A percentile compares a stretch with the other conserved stretches of the same genome.
Evolutionary conservation across 1,140 invertebrate species (phyloP).

Genomic region (Uloborus diversus): DNA sequence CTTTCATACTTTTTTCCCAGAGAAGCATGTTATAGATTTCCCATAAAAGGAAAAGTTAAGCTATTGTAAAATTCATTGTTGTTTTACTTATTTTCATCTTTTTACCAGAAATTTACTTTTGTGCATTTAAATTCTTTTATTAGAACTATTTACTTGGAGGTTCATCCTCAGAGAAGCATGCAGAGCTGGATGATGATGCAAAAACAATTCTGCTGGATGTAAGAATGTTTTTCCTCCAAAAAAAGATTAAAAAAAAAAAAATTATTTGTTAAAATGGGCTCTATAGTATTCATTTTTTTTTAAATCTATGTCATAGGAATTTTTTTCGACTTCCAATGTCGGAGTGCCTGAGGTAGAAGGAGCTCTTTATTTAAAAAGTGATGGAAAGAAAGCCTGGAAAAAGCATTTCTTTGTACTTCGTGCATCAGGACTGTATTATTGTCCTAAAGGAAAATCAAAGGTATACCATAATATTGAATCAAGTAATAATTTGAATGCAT

Average conservation of each 20-base stretch:
- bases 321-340: conserved; percentile 68
- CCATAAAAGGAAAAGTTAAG: no score
- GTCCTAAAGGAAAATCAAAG: conserved; percentile 86
- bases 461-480: conserved; percentile 58
- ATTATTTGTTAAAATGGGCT: background rate
- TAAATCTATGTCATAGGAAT: conserved; percentile 69
- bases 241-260: no score
- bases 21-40: no score
- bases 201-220: conserved; percentile 74
- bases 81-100: no score
- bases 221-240: no score
- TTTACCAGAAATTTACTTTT: no score
- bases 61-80: no score
- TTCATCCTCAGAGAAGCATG: conserved; percentile 69
- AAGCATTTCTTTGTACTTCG: conserved; percentile 92
- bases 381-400: conserved; percentile 98
- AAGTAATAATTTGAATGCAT: no score
- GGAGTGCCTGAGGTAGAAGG: conserved; percentile 89
- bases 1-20: no score
- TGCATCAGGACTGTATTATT: conserved; percentile 94
- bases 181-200: conserved; percentile 72
- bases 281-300: background rate
- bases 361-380: conserved; percentile 91
- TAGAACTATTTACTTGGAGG: conserved; percentile 59
- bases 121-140: conserved; percentile 4